A percentile compares a stretch with the other conserved stretches of the same genome.
phyloP scores from a whole-genome alignment of 2,797 vertebrate genomes.

The Cottoperca gobio region DNA sequence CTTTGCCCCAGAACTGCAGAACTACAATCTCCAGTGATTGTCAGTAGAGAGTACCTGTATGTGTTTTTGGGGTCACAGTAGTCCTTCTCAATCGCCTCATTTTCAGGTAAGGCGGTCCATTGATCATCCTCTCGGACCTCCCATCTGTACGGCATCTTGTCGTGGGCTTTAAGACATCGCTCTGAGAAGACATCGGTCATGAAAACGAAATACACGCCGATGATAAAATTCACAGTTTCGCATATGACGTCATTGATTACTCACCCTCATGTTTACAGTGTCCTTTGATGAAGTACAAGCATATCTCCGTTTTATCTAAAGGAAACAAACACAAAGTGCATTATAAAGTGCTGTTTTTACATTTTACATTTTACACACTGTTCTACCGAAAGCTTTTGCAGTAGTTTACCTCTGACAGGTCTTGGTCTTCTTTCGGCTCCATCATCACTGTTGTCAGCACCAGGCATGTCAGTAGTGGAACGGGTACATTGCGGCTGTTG shows the following conservation, averaged over 20 bases:
- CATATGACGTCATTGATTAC: not conserved
- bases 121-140: conserved; percentile 52
- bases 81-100: conserved; percentile 72
- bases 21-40: no score
- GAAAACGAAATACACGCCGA: no score
- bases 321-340: conserved; percentile 10
- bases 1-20: not conserved
- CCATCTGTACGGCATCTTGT: conserved; percentile 83
- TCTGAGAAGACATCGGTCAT: conserved; percentile 58
- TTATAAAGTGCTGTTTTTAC: not conserved
- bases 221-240: no score
- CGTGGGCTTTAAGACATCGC: conserved; percentile 75
- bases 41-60: conserved; percentile 71
- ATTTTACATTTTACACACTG: not conserved
- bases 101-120: conserved; percentile 70
- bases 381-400: not conserved
- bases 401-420: conserved; percentile 45
- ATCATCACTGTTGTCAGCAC: no score
- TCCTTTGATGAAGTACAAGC: conserved; percentile 83
- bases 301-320: conserved; percentile 84
- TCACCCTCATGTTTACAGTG: conserved; percentile 78
- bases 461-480: no score
- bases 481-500: no score
- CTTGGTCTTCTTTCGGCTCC: no score
- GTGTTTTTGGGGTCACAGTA: conserved; percentile 78